phyloP scores from a whole-genome alignment of 2,113 vertebrate genomes.

The Gobius niger region DNA sequence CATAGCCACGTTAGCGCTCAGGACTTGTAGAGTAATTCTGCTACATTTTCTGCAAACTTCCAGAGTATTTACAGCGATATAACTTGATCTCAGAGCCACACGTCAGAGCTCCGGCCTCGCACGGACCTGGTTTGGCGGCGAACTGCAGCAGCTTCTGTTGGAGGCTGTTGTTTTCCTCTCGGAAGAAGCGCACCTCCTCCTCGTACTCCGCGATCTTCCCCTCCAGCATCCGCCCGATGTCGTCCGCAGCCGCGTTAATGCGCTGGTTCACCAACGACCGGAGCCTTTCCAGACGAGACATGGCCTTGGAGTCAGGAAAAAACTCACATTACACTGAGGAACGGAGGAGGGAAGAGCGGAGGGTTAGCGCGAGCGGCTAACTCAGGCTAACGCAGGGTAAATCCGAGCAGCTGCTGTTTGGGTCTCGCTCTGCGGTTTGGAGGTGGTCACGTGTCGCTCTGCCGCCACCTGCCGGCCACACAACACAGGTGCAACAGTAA shows the following conservation, averaged over 20 bases:
- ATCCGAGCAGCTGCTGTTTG: not conserved
- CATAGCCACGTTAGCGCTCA: no score
- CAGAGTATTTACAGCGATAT: no score
- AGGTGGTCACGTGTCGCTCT: not conserved
- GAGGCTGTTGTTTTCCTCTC: conserved; percentile 7
- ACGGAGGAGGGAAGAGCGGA: not conserved
- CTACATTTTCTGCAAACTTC: no score
- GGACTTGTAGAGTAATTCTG: no score
- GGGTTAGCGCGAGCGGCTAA: not conserved
- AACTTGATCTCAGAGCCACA: no score
- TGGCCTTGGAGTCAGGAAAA: not conserved
- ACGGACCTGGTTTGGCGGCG: not conserved
- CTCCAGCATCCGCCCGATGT: not conserved
- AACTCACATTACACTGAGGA: not conserved
- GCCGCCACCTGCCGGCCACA: not conserved
- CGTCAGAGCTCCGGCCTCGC: not conserved
- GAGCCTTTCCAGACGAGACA: conserved; percentile 1
- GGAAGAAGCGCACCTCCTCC: conserved; percentile 4
- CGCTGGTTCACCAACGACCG: not conserved
- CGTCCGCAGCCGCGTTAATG: not conserved
- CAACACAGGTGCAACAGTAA: no score
- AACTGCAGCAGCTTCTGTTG: conserved; percentile 1
- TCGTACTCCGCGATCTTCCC: not conserved
- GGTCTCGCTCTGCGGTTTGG: not conserved
- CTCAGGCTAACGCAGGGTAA: conserved; percentile 4